Evolutionary conservation across 2,888 invertebrate species (phyloP), one percentile per base, ranked within the genome.

Genomic region (Brassicogethes aeneus): DNA sequence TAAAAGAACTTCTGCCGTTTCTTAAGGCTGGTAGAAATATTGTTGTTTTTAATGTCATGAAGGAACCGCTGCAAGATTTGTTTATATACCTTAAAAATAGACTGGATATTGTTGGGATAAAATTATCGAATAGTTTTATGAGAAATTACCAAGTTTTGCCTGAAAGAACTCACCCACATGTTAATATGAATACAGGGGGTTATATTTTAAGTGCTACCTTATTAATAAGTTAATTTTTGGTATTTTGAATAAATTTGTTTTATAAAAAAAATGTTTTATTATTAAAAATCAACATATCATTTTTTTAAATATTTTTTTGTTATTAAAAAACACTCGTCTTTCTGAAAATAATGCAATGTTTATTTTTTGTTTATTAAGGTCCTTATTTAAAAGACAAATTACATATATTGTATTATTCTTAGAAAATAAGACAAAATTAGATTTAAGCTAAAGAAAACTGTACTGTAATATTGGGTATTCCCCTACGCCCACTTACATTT

Each of bases 101-200:
- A 38, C 73, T 74, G 41, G 79, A 81, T 60, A 79, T 86, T 13
- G 77, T 89, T 7, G 83, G 82, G 57, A 67, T 96, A 31, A 80
- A 80, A 61, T 67, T 99, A 7, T 80, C 82, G 31, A 87, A 86
- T 52, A 91, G 86, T 58, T 96, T 94, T 80, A 71, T 90, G 65
- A 76, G 95, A 50, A 80, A 82, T 53, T 93, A 93, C 72, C 96
- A 96, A 76, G 82, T 92, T 17, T 69, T 93, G 46, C 82, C 86
- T 2, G 83, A 89, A 50, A 76, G 97, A 64, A 96, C 96, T 13
- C 97, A 97, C 73, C 97, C 97, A 1, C 84, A 89, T 62, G 91
- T 96, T 23, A 80, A 79, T 55, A 96, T 94, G 85, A 86, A 81
- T 61, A 84, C 80, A 43, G 88, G 95, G 59, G 97, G 97, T 1